phyloP scores from a whole-genome alignment of 2,113 vertebrate species.

The Crotalus viridis region DNA sequence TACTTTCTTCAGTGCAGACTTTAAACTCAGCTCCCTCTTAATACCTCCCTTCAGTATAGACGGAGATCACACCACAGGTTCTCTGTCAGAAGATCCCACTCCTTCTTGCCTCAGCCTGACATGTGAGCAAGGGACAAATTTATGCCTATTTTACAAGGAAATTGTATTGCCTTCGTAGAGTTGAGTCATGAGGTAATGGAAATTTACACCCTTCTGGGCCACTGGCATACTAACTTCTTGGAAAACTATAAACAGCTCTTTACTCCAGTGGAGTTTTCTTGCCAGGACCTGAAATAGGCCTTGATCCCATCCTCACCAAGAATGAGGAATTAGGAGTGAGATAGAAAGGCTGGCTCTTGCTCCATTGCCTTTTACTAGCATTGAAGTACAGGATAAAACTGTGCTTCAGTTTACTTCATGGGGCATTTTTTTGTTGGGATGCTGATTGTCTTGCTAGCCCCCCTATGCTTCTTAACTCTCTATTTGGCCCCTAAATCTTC shows the following conservation, averaged over 20 bases:
- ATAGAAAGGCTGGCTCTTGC: neutral
- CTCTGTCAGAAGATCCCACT: neutral
- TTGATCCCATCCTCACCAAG: neutral
- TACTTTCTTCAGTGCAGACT: neutral
- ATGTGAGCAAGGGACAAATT: neutral
- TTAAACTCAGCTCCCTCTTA: neutral
- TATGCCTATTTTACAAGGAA: neutral
- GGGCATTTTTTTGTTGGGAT: neutral
- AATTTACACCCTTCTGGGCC: neutral
- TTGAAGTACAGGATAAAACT: neutral
- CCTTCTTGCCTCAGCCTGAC: neutral
- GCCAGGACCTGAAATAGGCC: neutral
- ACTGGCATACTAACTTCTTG: neutral
- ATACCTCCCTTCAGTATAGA: neutral
- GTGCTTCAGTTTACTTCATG: neutral
- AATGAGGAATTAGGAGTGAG: neutral
- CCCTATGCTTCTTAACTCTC: neutral
- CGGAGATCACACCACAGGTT: neutral
- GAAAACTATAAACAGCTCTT: neutral
- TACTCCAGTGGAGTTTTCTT: neutral
- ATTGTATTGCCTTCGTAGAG: neutral
- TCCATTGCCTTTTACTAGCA: neutral
- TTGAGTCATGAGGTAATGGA: neutral
- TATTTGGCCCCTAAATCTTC: neutral
- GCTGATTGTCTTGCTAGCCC: neutral